Base-by-base conservation (phyloP, 1,140 invertebrate species). In the Drosophila auraria region DNA sequence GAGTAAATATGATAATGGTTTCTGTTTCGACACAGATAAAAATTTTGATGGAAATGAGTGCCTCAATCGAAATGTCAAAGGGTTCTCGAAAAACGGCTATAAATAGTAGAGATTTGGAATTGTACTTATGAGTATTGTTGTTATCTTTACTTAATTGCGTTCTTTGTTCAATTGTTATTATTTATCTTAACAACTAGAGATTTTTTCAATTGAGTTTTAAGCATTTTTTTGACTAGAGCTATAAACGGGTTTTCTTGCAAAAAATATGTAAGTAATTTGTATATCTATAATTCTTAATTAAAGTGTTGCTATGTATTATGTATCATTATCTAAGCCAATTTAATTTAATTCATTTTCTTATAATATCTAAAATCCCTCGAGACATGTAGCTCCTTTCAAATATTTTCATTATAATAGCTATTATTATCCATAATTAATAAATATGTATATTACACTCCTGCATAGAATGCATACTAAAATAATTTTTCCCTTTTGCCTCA, bases 1-100 rank as follows among this genome's bases (percentile, higher is more conserved):
- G 64, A 79, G 65, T 78, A 82, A 79, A 76, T 78, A 82, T 87
- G 83, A 83, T 79, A 75, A 83, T 82, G 23, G 50, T 59, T 54
- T 51, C 11, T 20, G 59, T 63, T 63, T 54, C 42, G 54, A 42
- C 54, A 36, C 17, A 73, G 54, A 73, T 61, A 73, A 72, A 38
- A 27, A 53, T 50, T 33, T 30, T 50, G 36, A 64, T 71, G 60
- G 25, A 30, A 64, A 42, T 36, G 15, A 62, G 53, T 57, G 53
- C 27, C 36, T 15, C 17, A 33, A 14, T 30, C 38, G n/a, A 81
- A 80, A 80, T 80, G 78, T 30, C 78, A 80, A 80, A 80, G 53
- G 78, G 78, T 80, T 80, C 70, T 74, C 42, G 20, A 11, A 2
- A 27, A 14, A 23, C 8, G 3, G 17, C 38, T 50, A n/a, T 17